Percentiles rank a stretch among this genome's conserved stretches.
phyloP scores from a whole-genome alignment of 2,888 invertebrate species.

The Metopia argyrocephala region DNA sequence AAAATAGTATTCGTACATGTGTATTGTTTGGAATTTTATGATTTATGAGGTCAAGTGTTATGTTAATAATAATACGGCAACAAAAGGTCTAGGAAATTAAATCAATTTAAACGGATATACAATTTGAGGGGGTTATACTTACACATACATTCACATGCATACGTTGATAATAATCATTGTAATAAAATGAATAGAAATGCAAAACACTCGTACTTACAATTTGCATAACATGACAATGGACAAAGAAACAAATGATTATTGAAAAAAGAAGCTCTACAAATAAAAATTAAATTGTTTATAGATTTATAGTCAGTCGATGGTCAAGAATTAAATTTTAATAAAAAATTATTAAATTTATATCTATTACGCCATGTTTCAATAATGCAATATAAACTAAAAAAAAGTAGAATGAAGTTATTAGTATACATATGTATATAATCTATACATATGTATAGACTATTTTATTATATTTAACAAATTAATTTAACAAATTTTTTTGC shows the following conservation, averaged over 20 bases:
- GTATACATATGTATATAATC: too few relatives aligned
- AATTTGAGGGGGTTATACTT: background rate
- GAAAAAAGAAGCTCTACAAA: too few relatives aligned
- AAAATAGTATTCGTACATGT: background rate
- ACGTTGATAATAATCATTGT: slow-evolving; percentile 58
- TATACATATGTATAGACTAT: too few relatives aligned
- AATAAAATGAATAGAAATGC: slow-evolving; percentile 26
- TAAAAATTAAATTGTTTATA: slow-evolving; percentile 14
- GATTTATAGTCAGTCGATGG: background rate
- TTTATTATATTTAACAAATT: too few relatives aligned
- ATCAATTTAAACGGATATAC: slow-evolving; percentile 73
- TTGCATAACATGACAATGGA: slow-evolving; percentile 36
- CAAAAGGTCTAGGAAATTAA: slow-evolving; percentile 71
- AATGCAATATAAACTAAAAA: too few relatives aligned
- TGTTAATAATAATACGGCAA: slow-evolving; percentile 69
- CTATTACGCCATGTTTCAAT: too few relatives aligned
- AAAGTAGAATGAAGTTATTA: too few relatives aligned
- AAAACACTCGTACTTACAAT: slow-evolving; percentile 7
- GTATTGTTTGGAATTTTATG: slow-evolving; percentile 61
- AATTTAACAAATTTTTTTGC: too few relatives aligned
- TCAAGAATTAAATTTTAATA: background rate
- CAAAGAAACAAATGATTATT: slow-evolving; percentile 40
- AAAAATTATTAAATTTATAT: slow-evolving; percentile 1
- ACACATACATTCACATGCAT: slow-evolving; percentile 59
- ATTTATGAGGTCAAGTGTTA: slow-evolving; percentile 67